Conservation (phyloP, 2,888 invertebrate species). For the Eulithis prunata region DNA sequence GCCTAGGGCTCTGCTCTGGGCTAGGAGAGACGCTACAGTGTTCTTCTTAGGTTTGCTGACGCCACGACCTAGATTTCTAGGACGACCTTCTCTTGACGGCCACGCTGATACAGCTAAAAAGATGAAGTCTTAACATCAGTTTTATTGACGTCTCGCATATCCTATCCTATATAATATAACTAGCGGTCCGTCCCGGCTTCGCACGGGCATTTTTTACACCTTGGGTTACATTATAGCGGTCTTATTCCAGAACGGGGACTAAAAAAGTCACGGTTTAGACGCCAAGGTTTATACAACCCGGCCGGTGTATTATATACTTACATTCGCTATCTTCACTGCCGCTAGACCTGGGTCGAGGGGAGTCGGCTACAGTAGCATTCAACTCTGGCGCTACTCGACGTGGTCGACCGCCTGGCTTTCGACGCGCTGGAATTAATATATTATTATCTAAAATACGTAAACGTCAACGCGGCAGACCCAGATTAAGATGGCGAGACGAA, state of each 20-base stretch:
- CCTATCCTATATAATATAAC: too few relatives aligned
- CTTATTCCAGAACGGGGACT: too few relatives aligned
- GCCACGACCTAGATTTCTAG: slow-evolving; percentile 93
- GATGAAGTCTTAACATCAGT: neutral
- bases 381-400: slow-evolving; percentile 75
- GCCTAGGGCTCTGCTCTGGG: slow-evolving; percentile 93
- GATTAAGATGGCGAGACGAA: too few relatives aligned
- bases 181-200: too few relatives aligned
- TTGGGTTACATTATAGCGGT: too few relatives aligned
- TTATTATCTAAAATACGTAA: too few relatives aligned
- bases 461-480: too few relatives aligned
- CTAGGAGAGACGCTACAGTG: slow-evolving; percentile 94
- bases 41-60: slow-evolving; percentile 97
- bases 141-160: too few relatives aligned
- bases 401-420: slow-evolving; percentile 90
- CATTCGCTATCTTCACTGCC: slow-evolving; percentile 86
- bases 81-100: slow-evolving; percentile 89
- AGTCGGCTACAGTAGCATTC: slow-evolving; percentile 67
- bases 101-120: slow-evolving; percentile 70
- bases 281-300: too few relatives aligned
- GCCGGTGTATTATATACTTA: too few relatives aligned
- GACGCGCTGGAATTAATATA: slow-evolving; percentile 80
- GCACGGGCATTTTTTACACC: too few relatives aligned
- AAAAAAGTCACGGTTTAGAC: too few relatives aligned
- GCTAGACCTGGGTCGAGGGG: slow-evolving; percentile 78